Percentiles rank a stretch among this genome's conserved stretches.
Evolutionary conservation across 2,888 invertebrate species (phyloP).

Genomic region (Archaeoteleia sp.): DNA sequence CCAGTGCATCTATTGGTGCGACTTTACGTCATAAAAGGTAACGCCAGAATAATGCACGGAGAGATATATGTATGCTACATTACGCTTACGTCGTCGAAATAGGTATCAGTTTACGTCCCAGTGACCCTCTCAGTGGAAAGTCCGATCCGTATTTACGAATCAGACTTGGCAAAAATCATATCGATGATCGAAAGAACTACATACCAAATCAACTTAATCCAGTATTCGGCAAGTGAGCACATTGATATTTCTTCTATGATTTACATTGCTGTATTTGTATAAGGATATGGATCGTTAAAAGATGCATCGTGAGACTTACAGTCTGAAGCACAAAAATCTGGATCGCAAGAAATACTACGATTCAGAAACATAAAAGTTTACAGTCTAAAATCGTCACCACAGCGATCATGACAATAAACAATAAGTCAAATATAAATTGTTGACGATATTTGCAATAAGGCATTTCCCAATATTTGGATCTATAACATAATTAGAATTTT

Average conservation of each 20-base stretch:
- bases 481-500: too few species aligned
- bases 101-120: slow-evolving; percentile 83
- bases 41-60: slow-evolving; percentile 11
- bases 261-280: too few species aligned
- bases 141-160: slow-evolving; percentile 88
- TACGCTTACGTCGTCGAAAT: slow-evolving; percentile 62
- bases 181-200: slow-evolving; percentile 83
- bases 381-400: too few species aligned
- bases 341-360: too few species aligned
- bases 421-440: too few species aligned
- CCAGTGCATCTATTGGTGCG: slow-evolving; percentile 81
- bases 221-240: slow-evolving; percentile 84
- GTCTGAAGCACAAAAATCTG: too few species aligned
- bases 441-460: too few species aligned
- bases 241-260: not conserved
- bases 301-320: too few species aligned
- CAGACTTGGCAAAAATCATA: slow-evolving; percentile 80
- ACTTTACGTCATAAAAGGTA: slow-evolving; percentile 80
- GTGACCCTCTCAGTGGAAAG: slow-evolving; percentile 80
- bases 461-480: too few species aligned
- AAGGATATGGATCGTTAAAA: too few species aligned
- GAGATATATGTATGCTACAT: slow-evolving; percentile 5
- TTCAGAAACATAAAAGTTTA: too few species aligned
- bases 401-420: too few species aligned
- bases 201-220: slow-evolving; percentile 86